Conservation (phyloP, 2,888 invertebrate species). For the Cerastis rubricosa region DNA sequence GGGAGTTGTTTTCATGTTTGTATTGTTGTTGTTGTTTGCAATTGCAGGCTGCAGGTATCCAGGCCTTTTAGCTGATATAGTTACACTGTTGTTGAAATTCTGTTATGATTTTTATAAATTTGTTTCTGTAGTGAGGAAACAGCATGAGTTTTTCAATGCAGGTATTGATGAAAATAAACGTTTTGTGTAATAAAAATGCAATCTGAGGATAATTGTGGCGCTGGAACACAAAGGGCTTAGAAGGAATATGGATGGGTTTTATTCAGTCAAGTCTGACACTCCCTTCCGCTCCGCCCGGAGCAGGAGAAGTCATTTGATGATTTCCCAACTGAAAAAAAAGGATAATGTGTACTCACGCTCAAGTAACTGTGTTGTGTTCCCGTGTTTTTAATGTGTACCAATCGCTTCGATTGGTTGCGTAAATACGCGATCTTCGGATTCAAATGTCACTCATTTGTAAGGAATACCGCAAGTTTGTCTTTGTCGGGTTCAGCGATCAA, state of each 20-base stretch:
- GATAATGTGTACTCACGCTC: background rate
- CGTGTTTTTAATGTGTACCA: too few relatives aligned
- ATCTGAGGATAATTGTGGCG: too few relatives aligned
- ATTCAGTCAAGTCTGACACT: too few relatives aligned
- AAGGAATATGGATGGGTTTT: too few relatives aligned
- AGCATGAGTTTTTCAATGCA: background rate
- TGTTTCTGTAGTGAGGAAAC: background rate
- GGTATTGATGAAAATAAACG: background rate
- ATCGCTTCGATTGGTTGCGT: background rate
- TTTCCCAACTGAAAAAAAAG: too few relatives aligned
- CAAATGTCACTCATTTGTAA: background rate
- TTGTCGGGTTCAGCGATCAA: background rate
- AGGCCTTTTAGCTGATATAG: slow-evolving; percentile 14
- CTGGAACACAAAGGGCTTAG: too few relatives aligned
- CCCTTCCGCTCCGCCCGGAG: too few relatives aligned
- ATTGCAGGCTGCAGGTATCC: slow-evolving; percentile 12
- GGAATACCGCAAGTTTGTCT: background rate
- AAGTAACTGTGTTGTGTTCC: background rate
- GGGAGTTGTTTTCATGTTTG: slow-evolving; percentile 39
- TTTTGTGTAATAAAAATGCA: background rate
- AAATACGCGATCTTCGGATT: background rate
- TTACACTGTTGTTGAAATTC: background rate
- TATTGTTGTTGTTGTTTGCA: slow-evolving; percentile 26
- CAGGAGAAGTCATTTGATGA: too few relatives aligned
- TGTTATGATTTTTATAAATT: background rate